A percentile compares a stretch with the other conserved stretches of the same genome.
phyloP scores from a whole-genome alignment of 1,140 invertebrate species.

The Drosophila saltans region DNA sequence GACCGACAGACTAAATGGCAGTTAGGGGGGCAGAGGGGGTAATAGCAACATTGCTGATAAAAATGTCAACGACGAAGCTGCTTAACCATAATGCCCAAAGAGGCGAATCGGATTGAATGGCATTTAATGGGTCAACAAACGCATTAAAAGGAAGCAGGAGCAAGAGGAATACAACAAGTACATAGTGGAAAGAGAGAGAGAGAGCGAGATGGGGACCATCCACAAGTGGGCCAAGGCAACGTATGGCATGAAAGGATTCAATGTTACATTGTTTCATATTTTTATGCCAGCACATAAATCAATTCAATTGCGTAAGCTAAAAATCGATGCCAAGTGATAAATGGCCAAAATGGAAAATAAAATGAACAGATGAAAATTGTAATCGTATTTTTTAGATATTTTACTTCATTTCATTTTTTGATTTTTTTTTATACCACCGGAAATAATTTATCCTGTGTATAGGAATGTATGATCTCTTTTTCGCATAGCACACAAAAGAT shows the following conservation, averaged over 20 bases:
- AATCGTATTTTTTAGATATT: background rate
- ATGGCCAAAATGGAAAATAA: background rate
- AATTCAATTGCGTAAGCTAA: conserved; percentile 16
- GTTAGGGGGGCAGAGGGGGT: background rate
- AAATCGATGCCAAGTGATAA: conserved; percentile 2
- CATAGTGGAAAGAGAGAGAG: background rate
- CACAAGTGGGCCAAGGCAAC: conserved; percentile 12
- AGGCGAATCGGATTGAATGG: conserved; percentile 37
- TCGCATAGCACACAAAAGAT: background rate
- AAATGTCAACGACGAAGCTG: conserved; percentile 35
- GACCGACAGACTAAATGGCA: conserved; percentile 4
- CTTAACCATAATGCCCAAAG: conserved; percentile 21
- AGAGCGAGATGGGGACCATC: background rate
- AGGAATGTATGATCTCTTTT: background rate
- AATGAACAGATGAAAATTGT: background rate
- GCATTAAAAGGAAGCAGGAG: conserved; percentile 25
- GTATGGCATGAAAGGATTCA: conserved; percentile 22
- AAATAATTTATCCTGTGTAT: background rate
- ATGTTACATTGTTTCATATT: conserved; percentile 9
- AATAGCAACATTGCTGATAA: conserved; percentile 18
- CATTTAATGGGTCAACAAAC: conserved; percentile 50
- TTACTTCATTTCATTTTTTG: too few species aligned
- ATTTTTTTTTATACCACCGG: background rate
- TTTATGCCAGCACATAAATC: conserved; percentile 19
- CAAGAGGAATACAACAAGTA: background rate